Conservation (phyloP, 2,113 vertebrate species). For the Balaenoptera acutorostrata region DNA sequence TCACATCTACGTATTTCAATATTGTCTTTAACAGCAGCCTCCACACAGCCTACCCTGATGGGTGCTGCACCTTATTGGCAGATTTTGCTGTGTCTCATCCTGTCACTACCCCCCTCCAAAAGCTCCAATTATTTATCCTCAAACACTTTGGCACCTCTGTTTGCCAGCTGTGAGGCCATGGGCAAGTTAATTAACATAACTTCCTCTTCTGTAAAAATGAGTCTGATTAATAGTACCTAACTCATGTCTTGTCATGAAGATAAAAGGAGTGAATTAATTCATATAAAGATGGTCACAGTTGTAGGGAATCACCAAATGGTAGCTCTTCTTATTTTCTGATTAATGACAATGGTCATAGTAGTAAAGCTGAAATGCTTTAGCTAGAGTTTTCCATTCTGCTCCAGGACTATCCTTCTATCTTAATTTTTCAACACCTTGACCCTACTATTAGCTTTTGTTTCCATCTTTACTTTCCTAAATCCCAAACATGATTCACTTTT, state of each 20-base stretch:
- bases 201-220: neutral
- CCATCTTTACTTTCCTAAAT: neutral
- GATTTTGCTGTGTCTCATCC: neutral
- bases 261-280: neutral
- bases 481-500: neutral
- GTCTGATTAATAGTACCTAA: neutral
- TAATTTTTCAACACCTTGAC: neutral
- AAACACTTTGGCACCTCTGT: neutral
- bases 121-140: neutral
- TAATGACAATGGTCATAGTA: neutral
- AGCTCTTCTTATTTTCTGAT: neutral
- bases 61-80: accelerated
- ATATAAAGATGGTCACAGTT: neutral
- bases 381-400: neutral
- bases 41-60: neutral
- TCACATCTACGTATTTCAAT: neutral
- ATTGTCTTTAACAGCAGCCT: neutral
- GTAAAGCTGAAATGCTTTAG: neutral
- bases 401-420: neutral
- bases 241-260: neutral
- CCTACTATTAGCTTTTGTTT: neutral
- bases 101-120: neutral
- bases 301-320: neutral
- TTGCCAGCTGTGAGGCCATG: neutral
- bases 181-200: neutral